These are phyloP conservation scores for Ichneumon xanthorius DNA, from an alignment of 2,888 invertebrate genomes.

Conservation along the genomic window DNA sequence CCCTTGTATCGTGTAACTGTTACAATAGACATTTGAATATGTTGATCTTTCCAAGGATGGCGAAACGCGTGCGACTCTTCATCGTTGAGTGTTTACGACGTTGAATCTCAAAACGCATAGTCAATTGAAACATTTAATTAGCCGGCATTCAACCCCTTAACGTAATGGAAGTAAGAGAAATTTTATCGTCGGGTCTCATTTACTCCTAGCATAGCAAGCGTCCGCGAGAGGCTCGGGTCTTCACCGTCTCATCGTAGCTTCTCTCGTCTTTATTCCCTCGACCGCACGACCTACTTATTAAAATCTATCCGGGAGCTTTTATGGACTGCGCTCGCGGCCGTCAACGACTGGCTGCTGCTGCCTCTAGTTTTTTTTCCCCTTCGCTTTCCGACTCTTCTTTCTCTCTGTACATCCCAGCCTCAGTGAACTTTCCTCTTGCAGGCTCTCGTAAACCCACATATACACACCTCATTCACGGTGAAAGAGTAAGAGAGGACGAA, in stretches of 20 bases:
- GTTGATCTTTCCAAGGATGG: background rate
- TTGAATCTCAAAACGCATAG: background rate
- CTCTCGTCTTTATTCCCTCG: conserved; percentile 49
- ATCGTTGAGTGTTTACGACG: background rate
- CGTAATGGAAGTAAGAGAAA: conserved; percentile 50
- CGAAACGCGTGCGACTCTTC: background rate
- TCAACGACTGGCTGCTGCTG: conserved; percentile 1
- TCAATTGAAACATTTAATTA: conserved; percentile 56
- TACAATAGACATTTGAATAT: background rate
- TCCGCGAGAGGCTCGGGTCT: conserved; percentile 13
- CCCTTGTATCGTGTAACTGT: background rate
- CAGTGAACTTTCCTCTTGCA: conserved; percentile 32
- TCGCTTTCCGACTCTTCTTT: conserved; percentile 3
- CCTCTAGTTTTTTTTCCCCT: conserved; percentile 10
- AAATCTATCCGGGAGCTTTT: conserved; percentile 61
- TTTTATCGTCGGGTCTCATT: conserved; percentile 45
- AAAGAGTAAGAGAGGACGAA: conserved; percentile 10
- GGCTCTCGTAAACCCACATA: conserved; percentile 28
- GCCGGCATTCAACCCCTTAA: conserved; percentile 43
- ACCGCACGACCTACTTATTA: conserved; percentile 67
- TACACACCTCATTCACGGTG: conserved; percentile 7
- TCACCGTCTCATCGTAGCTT: background rate
- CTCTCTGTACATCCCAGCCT: background rate
- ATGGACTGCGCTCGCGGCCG: conserved; percentile 43
- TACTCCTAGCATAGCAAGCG: conserved; percentile 49